phyloP scores from a whole-genome alignment of 2,113 vertebrate genomes.

The Odocoileus hemionus region DNA sequence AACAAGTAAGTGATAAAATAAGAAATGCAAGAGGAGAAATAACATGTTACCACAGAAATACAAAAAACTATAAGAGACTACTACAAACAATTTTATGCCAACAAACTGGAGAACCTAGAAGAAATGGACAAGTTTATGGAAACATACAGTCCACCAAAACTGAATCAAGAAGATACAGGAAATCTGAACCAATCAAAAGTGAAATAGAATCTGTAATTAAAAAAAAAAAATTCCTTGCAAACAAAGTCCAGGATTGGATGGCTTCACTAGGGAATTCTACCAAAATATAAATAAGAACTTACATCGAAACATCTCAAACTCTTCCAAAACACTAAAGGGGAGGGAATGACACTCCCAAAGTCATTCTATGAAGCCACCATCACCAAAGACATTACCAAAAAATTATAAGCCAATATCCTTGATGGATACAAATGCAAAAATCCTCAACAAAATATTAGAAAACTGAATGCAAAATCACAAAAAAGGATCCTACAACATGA shows the following conservation, averaged over 20 bases:
- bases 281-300: not conserved
- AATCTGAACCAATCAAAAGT: not conserved
- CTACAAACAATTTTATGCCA: not conserved
- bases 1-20: not conserved
- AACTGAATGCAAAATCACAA: not conserved
- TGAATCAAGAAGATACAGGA: not conserved
- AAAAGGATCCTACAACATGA: not conserved
- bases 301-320: not conserved
- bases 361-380: not conserved
- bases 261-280: not conserved
- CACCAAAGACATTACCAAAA: not conserved
- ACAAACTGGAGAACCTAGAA: not conserved
- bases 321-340: not conserved
- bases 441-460: not conserved
- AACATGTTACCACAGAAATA: not conserved
- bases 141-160: not conserved
- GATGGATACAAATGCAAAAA: not conserved
- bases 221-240: not conserved
- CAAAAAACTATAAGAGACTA: not conserved
- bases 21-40: not conserved
- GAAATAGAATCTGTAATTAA: not conserved
- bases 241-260: not conserved
- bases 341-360: not conserved
- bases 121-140: not conserved
- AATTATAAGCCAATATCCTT: not conserved